Percentiles rank a stretch among this genome's conserved stretches.
Evolutionary conservation across 2,797 vertebrate genomes (phyloP).

Genomic region (Labroides dimidiatus): DNA sequence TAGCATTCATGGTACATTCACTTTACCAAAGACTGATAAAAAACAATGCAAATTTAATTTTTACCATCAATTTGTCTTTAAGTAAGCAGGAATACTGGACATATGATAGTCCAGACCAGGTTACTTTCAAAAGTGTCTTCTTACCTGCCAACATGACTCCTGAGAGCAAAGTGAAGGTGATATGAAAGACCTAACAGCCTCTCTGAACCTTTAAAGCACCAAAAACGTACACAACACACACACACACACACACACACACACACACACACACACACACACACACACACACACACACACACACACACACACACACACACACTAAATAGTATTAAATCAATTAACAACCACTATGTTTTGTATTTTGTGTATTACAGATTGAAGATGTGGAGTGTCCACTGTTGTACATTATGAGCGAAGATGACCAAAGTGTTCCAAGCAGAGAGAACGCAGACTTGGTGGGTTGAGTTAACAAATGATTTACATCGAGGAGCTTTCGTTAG

Average conservation of each 20-base stretch:
- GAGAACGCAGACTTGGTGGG: conserved; percentile 72
- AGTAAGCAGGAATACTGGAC: conserved; percentile 49
- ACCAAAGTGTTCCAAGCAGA: conserved; percentile 43
- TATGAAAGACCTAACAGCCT: background rate
- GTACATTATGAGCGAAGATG: conserved; percentile 74
- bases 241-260: too few relatives aligned
- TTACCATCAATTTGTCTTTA: conserved; percentile 3
- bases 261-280: too few relatives aligned
- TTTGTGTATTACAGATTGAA: conserved; percentile 68
- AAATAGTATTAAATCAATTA: too few relatives aligned
- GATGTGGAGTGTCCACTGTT: conserved; percentile 72
- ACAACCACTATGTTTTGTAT: background rate
- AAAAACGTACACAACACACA: too few relatives aligned
- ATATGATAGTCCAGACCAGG: conserved; percentile 43
- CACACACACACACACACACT: too few relatives aligned
- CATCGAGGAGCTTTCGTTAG: too few relatives aligned
- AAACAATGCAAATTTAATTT: too few relatives aligned
- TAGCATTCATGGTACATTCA: too few relatives aligned
- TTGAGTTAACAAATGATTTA: too few relatives aligned
- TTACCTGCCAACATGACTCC: conserved; percentile 46
- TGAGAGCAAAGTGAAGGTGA: conserved; percentile 64
- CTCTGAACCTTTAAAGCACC: background rate
- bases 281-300: too few relatives aligned
- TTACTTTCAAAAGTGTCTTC: conserved; percentile 45
- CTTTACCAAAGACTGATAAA: too few relatives aligned